Evolutionary conservation across 1,140 invertebrate genomes (phyloP).

Genomic region (Eciton burchellii): DNA sequence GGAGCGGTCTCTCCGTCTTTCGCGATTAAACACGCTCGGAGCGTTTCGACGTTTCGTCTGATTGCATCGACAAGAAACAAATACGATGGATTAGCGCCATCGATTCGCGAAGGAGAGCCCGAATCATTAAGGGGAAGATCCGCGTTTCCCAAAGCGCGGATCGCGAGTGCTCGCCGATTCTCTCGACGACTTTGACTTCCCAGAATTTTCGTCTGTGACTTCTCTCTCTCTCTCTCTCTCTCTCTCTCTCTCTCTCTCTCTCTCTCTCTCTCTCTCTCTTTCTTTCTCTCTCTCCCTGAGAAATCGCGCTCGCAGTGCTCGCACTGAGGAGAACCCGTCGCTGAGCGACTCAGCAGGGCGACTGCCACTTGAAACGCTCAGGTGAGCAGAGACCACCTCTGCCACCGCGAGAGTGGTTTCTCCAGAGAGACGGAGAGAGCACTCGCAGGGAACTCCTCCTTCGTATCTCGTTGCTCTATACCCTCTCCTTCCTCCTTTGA

Average conservation of each 20-base stretch:
- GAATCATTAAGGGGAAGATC: not conserved
- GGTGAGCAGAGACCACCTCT: constrained; percentile 77
- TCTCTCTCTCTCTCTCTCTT: too few relatives aligned
- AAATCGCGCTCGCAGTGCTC: constrained; percentile 63
- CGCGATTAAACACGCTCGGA: not conserved
- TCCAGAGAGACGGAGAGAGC: constrained; percentile 63
- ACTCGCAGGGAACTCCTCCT: constrained; percentile 74
- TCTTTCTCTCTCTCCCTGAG: not conserved
- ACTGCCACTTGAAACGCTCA: constrained; percentile 79
- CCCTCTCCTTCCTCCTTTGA: constrained; percentile 51
- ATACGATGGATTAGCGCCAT: not conserved
- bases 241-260: not conserved
- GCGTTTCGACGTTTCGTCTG: not conserved
- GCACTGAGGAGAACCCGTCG: constrained; percentile 70
- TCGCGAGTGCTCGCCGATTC: constrained; percentile 4
- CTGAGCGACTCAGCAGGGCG: constrained; percentile 77
- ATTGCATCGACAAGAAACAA: not conserved
- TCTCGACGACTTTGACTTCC: constrained; percentile 4
- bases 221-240: not conserved
- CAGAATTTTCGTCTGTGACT: not conserved
- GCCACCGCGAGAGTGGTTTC: constrained; percentile 75
- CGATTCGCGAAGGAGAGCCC: constrained; percentile 2
- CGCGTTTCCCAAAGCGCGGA: not conserved
- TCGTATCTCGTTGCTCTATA: constrained; percentile 66
- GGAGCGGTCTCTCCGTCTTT: not conserved